These are phyloP conservation scores for Linepithema humile DNA, from an alignment of 1,140 invertebrate species.

Conservation along the genomic window DNA sequence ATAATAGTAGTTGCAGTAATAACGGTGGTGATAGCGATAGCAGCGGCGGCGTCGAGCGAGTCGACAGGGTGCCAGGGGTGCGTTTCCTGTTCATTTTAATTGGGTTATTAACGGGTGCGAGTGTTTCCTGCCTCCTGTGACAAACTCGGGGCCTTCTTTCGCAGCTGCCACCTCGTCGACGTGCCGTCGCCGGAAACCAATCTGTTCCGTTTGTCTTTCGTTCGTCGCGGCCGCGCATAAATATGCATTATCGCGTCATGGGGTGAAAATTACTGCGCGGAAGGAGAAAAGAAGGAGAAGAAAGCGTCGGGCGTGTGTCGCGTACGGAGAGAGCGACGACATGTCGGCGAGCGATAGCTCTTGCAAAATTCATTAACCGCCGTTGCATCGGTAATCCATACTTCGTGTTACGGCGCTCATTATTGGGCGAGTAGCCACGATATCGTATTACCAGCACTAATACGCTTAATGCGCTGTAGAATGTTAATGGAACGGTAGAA, in stretches of 20 bases:
- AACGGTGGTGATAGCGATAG: slow-evolving; percentile 53
- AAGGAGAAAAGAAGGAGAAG: background rate
- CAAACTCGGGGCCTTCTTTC: slow-evolving; percentile 67
- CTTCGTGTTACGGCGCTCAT: slow-evolving; percentile 40
- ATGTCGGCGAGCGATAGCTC: background rate
- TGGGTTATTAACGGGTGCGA: slow-evolving; percentile 77
- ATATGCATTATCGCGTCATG: slow-evolving; percentile 69
- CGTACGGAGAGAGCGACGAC: background rate
- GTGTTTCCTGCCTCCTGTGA: slow-evolving; percentile 77
- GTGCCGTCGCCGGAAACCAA: slow-evolving; percentile 75
- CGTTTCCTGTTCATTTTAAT: slow-evolving; percentile 78
- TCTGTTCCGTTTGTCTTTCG: slow-evolving; percentile 78
- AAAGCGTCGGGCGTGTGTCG: background rate
- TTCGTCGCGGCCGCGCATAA: slow-evolving; percentile 65
- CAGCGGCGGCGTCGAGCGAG: slow-evolving; percentile 8
- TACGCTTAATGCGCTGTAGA: slow-evolving; percentile 33
- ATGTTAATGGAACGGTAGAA: slow-evolving; percentile 45
- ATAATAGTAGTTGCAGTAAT: slow-evolving; percentile 11
- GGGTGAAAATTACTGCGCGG: background rate
- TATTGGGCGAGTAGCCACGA: slow-evolving; percentile 41
- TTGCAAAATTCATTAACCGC: slow-evolving; percentile 50
- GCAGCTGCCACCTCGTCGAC: slow-evolving; percentile 72
- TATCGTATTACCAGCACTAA: slow-evolving; percentile 39
- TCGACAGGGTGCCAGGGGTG: slow-evolving; percentile 44
- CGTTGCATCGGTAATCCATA: slow-evolving; percentile 43